Evolutionary conservation across 1,140 invertebrate species (phyloP).

Genomic region (Euwallacea fornicatus): DNA sequence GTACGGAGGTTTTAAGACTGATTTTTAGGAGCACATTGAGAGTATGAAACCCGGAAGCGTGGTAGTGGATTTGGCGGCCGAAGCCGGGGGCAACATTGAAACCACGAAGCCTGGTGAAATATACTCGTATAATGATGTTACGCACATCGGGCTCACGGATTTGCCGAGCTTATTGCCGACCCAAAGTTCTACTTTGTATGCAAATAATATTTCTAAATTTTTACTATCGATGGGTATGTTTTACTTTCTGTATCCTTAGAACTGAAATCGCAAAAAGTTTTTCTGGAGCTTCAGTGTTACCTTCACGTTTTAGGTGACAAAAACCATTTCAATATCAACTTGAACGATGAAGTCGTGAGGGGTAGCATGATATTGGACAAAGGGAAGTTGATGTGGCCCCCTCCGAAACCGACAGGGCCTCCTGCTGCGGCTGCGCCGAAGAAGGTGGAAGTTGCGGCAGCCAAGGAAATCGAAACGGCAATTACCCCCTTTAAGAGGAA

Average conservation of each 20-base stretch:
- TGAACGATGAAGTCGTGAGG: constrained; percentile 84
- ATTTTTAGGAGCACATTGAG: constrained; percentile 73
- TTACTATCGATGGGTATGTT: constrained; percentile 72
- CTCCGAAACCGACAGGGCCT: constrained; percentile 63
- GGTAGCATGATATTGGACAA: constrained; percentile 77
- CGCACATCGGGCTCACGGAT: constrained; percentile 85
- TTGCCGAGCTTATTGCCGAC: constrained; percentile 82
- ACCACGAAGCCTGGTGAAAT: constrained; percentile 81
- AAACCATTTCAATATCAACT: constrained; percentile 77
- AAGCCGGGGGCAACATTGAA: constrained; percentile 86
- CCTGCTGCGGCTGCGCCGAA: constrained; percentile 53
- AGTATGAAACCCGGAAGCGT: constrained; percentile 89
- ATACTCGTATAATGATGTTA: constrained; percentile 75
- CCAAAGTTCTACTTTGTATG: constrained; percentile 84
- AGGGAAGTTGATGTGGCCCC: constrained; percentile 80
- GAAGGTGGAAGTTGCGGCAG: constrained; percentile 54
- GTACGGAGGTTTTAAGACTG: neutral
- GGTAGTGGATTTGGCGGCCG: constrained; percentile 86
- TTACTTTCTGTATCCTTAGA: neutral
- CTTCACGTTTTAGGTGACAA: constrained; percentile 59
- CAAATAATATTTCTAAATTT: constrained; percentile 90
- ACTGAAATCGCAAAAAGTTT: neutral
- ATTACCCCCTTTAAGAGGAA: constrained; percentile 60
- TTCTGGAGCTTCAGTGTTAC: neutral
- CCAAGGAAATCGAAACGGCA: constrained; percentile 49